Percentiles rank a stretch among this genome's conserved stretches.
Conservation (phyloP, 2,113 vertebrate species). For the Pyrgilauda ruficollis region DNA sequence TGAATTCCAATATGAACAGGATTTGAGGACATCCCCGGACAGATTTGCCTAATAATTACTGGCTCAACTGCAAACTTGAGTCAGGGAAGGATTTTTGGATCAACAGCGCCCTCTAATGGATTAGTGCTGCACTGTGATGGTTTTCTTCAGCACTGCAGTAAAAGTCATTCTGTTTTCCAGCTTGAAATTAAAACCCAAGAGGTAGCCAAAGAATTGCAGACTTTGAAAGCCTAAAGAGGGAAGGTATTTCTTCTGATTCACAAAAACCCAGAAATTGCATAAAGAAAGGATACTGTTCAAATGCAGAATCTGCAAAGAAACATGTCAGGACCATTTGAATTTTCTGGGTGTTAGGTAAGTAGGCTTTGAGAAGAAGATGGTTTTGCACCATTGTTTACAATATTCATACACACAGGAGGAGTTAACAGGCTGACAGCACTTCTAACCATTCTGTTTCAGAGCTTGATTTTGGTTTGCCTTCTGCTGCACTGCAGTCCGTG, state of each 20-base stretch:
- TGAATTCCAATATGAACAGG: constrained; percentile 62
- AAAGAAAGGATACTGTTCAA: background rate
- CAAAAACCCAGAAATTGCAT: background rate
- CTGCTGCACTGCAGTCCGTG: background rate
- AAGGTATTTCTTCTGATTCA: background rate
- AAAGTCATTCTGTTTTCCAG: background rate
- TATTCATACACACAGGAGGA: background rate
- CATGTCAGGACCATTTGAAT: background rate
- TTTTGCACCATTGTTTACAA: background rate
- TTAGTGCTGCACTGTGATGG: background rate
- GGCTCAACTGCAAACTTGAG: background rate
- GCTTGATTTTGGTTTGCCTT: background rate
- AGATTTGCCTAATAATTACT: constrained; percentile 34
- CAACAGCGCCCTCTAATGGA: constrained; percentile 48
- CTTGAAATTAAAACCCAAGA: background rate
- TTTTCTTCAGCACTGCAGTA: background rate
- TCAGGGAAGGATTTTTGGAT: background rate
- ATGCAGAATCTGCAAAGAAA: background rate
- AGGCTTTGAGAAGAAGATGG: background rate
- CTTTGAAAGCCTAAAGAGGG: background rate
- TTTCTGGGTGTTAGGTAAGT: background rate
- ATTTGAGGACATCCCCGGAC: constrained; percentile 51
- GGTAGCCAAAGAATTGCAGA: background rate
- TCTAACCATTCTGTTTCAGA: background rate
- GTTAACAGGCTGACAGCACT: background rate